Percentiles rank a stretch among this genome's conserved stretches.
These are phyloP conservation scores for Diplodus sargus DNA, from an alignment of 2,797 vertebrate genomes.

Conservation along the genomic window DNA sequence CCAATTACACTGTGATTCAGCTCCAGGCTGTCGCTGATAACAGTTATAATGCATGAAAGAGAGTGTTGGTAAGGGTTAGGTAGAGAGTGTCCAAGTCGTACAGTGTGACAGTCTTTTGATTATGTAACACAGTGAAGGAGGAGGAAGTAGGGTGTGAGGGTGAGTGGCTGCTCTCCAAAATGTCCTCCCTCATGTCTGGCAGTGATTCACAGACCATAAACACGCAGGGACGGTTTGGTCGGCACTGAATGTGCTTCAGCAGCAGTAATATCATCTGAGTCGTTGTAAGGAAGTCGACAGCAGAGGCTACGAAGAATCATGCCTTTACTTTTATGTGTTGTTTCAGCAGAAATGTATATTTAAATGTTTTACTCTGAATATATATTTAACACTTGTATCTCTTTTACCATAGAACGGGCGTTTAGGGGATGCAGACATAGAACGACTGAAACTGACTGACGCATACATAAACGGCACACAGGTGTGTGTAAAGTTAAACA, in stretches of 20 bases:
- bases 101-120: conserved; percentile 51
- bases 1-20: not conserved
- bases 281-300: conserved; percentile 31
- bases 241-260: conserved; percentile 57
- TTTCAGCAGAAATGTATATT: conserved; percentile 11
- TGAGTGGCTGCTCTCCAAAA: conserved; percentile 62
- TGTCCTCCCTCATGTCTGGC: conserved; percentile 57
- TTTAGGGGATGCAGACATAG: conserved; percentile 93
- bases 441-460: conserved; percentile 91
- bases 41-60: conserved; percentile 5
- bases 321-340: conserved; percentile 20
- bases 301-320: conserved; percentile 14
- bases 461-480: conserved; percentile 93
- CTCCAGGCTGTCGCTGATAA: not conserved
- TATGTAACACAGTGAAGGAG: conserved; percentile 55
- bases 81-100: conserved; percentile 30
- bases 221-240: conserved; percentile 49
- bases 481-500: conserved; percentile 72
- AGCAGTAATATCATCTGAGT: conserved; percentile 59
- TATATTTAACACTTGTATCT: conserved; percentile 22
- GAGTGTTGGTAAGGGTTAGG: conserved; percentile 21
- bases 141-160: conserved; percentile 49
- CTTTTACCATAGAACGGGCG: conserved; percentile 88
- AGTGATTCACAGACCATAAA: conserved; percentile 65
- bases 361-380: not conserved